A percentile compares a stretch with the other conserved stretches of the same genome.
phyloP scores from a whole-genome alignment of 23 tunicate species.

The Phallusia fumigata region DNA sequence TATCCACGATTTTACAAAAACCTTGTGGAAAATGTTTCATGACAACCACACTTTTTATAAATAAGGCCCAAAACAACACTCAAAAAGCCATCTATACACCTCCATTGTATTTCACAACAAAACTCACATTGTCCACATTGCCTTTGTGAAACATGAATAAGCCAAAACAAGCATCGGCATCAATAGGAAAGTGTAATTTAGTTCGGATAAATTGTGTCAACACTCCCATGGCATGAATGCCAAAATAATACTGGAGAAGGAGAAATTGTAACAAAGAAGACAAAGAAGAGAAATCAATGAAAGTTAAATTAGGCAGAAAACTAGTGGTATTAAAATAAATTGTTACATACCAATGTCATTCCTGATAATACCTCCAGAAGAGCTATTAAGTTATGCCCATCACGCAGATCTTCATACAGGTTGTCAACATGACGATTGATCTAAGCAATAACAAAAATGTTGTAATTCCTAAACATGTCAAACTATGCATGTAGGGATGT shows the following conservation, averaged over 20 bases:
- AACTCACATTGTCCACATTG: conserved; percentile 8
- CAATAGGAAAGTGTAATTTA: conserved; percentile 9
- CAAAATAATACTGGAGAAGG: conserved; percentile 42
- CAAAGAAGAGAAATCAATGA: not conserved
- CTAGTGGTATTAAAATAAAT: not conserved
- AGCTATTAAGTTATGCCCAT: conserved; percentile 90
- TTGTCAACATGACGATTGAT: conserved; percentile 78
- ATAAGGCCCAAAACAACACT: not conserved
- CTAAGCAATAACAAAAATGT: conserved; percentile 24
- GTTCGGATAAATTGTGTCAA: conserved; percentile 25
- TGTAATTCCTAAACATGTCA: no score
- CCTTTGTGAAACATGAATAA: conserved; percentile 20
- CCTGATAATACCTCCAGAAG: conserved; percentile 81
- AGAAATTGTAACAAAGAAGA: conserved; percentile 15
- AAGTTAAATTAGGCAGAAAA: not conserved
- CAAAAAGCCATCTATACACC: not conserved
- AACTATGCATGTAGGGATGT: no score
- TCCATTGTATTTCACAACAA: not conserved
- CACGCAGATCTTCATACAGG: conserved; percentile 96
- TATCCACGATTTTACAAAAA: no score
- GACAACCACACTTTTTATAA: not conserved
- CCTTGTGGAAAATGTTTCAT: no score
- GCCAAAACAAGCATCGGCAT: conserved; percentile 26
- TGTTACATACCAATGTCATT: conserved; percentile 63
- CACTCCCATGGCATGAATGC: conserved; percentile 50